These are phyloP conservation scores for Caenorhabditis becei DNA, from an alignment of 2,888 invertebrate genomes.

Conservation along the genomic window DNA sequence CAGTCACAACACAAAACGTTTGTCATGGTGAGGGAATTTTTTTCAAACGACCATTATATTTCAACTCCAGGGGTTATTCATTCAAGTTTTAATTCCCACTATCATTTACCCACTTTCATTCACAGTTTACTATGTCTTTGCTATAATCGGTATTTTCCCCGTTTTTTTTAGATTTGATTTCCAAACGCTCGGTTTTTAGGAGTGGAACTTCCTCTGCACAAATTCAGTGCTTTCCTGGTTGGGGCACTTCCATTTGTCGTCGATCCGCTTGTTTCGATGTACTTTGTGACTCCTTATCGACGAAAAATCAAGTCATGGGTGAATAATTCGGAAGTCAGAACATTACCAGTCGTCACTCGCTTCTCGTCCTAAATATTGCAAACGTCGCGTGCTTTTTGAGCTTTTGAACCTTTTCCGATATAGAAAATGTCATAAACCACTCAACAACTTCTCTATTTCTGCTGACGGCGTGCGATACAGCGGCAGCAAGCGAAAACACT, in stretches of 20 bases:
- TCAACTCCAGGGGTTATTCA: constrained; percentile 10
- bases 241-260: constrained; percentile 1
- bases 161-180: background rate
- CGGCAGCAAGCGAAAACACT: background rate
- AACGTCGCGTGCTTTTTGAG: too few relatives aligned
- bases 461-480: too few relatives aligned
- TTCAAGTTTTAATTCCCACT: constrained; percentile 7
- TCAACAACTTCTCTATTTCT: too few relatives aligned
- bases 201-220: background rate
- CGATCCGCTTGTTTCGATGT: background rate
- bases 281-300: constrained; percentile 14
- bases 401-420: too few relatives aligned
- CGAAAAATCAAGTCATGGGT: constrained; percentile 3
- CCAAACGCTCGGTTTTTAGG: background rate
- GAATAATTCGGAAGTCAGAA: background rate
- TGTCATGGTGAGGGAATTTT: background rate
- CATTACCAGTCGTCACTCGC: background rate
- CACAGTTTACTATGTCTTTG: background rate
- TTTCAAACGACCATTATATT: background rate
- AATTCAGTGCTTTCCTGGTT: constrained; percentile 3
- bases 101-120: background rate
- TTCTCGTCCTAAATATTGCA: background rate
- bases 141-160: background rate
- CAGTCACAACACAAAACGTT: background rate
- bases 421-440: too few relatives aligned